phyloP scores from a whole-genome alignment of 2,797 vertebrate species.

The Clarias laeviceps region DNA sequence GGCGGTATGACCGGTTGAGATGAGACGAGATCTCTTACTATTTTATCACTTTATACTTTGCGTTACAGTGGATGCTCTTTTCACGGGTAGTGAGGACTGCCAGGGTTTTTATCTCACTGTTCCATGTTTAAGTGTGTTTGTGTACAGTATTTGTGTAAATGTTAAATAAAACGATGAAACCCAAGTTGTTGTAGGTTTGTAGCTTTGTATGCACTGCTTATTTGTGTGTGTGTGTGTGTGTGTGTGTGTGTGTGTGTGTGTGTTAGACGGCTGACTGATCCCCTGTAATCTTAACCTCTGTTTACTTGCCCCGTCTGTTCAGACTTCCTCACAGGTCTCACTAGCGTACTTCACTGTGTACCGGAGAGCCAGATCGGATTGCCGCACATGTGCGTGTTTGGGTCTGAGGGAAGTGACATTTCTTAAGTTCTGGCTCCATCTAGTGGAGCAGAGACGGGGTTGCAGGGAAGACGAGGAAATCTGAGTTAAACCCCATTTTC shows the following conservation, averaged over 20 bases:
- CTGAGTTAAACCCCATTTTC: background rate
- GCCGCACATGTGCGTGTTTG: background rate
- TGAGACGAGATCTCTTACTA: background rate
- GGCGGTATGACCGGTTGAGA: background rate
- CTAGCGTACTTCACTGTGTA: background rate
- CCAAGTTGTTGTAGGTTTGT: background rate
- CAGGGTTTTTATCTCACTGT: background rate
- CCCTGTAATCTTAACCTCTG: background rate
- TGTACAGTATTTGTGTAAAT: background rate
- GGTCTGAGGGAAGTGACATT: background rate
- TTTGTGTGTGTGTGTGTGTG: background rate
- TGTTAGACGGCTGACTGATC: background rate
- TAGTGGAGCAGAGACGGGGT: slow-evolving; percentile 4
- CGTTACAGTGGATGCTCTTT: background rate
- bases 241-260: background rate
- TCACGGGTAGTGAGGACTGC: background rate
- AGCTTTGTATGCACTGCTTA: background rate
- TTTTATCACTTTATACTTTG: background rate
- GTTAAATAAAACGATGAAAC: background rate
- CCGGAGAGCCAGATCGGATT: background rate
- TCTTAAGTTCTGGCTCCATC: slow-evolving; percentile 26
- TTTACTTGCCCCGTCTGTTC: slow-evolving; percentile 7
- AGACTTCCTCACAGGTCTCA: slow-evolving; percentile 17
- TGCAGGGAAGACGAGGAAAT: background rate
- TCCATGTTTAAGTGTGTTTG: background rate